Base-by-base conservation (phyloP, 2,797 vertebrate species). In the Chrosomus eos region DNA sequence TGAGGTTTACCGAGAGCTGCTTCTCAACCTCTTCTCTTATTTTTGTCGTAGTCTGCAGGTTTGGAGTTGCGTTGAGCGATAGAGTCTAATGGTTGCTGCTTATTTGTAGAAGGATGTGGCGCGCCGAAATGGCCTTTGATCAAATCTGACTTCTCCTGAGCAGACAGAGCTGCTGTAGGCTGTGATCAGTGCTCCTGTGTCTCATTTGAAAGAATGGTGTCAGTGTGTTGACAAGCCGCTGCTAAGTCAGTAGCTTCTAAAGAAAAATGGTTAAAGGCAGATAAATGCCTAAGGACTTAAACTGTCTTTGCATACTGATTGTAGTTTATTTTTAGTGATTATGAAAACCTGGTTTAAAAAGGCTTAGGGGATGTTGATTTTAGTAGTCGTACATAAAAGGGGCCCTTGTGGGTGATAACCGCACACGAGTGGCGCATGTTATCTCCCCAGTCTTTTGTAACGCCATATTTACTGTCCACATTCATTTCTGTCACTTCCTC, bases 171-270 rank as follows among this genome's bases (percentile, higher is more conserved):
- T 81, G 91, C 91, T 72, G 91, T 89, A 81, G 88, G 88, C 92
- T 94, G 93, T 94, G 93, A 95, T 95, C 94, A 94, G 88, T 88
- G 84, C 91, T 93, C 94, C 93, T 92, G 92, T 90, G 90, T 92
- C 93, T 95, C 91, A 94, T 95, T 95, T 95, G 94, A 95, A 94
- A 95, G 94, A 95, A 95, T 95, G 93, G 95, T 95, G 94, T 95
- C 95, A 94, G 92, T 87, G 92, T 93, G 92, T 93, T 94, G 94
- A 95, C 94, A 94, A 93, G 94, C 92, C 90, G 89, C 86, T 92
- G 93, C 94, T 94, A 95, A 93, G 94, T 94, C 94, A 92, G 92
- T 92, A 93, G 92, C 93, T 94, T 95, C 93, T 95, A 85, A 87
- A 92, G 91, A 92, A 93, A 91, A 93, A 93, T 92, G 91, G 95